These are phyloP conservation scores for Dryococelus australis DNA, from an alignment of 2,888 invertebrate genomes.

Conservation along the genomic window DNA sequence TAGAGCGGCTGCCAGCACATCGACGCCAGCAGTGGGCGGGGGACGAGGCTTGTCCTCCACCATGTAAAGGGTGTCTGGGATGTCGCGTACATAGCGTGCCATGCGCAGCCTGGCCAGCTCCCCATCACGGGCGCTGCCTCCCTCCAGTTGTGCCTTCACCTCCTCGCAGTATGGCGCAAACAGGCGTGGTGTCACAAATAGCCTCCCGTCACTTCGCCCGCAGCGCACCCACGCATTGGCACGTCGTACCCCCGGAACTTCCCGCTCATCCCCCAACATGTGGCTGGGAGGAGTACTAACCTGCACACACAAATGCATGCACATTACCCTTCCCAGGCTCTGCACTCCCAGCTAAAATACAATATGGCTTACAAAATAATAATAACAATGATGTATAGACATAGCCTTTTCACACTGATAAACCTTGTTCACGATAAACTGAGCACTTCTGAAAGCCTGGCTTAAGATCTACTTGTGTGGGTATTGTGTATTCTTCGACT, in stretches of 20 bases:
- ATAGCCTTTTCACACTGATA: neutral
- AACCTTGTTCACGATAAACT: too few species aligned
- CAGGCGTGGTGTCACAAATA: slow-evolving; percentile 83
- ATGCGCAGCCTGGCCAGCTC: slow-evolving; percentile 74
- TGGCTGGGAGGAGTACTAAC: slow-evolving; percentile 84
- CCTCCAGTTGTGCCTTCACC: slow-evolving; percentile 85
- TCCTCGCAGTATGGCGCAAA: slow-evolving; percentile 97
- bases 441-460: too few species aligned
- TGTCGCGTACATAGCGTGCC: slow-evolving; percentile 78
- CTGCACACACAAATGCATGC: neutral
- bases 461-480: too few species aligned
- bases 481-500: too few species aligned
- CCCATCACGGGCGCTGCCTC: slow-evolving; percentile 81
- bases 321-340: neutral
- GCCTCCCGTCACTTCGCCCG: slow-evolving; percentile 69
- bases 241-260: slow-evolving; percentile 61
- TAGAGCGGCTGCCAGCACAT: slow-evolving; percentile 61
- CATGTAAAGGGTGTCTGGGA: slow-evolving; percentile 96
- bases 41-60: slow-evolving; percentile 67
- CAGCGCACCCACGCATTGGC: slow-evolving; percentile 84
- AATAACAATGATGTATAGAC: neutral
- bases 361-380: neutral
- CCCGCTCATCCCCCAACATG: slow-evolving; percentile 77
- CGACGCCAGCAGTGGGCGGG: slow-evolving; percentile 65
- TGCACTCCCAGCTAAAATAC: neutral